These are phyloP conservation scores for Stomatorhinus ivindoensis DNA, from an alignment of 2,113 vertebrate species.

Conservation along the genomic window DNA sequence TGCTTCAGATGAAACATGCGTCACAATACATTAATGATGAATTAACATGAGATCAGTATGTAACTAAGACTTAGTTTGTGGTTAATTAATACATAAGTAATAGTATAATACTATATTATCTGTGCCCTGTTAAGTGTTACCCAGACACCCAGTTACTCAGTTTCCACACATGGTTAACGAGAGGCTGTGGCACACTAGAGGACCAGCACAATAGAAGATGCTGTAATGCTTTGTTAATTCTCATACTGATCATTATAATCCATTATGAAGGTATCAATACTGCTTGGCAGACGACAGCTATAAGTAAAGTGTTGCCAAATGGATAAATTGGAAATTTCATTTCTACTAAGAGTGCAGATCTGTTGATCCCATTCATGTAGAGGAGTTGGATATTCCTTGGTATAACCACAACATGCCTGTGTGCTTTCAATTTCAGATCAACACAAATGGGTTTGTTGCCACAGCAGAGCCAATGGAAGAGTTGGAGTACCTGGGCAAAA, in stretches of 20 bases:
- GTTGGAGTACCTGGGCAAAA: constrained; percentile 65
- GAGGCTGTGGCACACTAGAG: too few relatives aligned
- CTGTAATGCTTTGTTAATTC: neutral
- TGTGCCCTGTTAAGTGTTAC: too few relatives aligned
- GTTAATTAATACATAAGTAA: too few relatives aligned
- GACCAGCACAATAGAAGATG: neutral
- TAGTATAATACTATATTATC: too few relatives aligned
- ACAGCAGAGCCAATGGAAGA: constrained; percentile 53
- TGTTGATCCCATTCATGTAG: constrained; percentile 16
- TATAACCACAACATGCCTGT: neutral
- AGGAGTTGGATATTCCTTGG: neutral
- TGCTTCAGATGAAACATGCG: too few relatives aligned
- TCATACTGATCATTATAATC: neutral
- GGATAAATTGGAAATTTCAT: neutral
- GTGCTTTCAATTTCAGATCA: constrained; percentile 57
- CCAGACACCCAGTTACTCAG: too few relatives aligned
- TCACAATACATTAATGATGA: too few relatives aligned
- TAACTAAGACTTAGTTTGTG: too few relatives aligned
- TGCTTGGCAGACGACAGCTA: neutral
- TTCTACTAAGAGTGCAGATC: neutral
- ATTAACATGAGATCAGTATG: too few relatives aligned
- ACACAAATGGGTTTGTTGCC: constrained; percentile 81
- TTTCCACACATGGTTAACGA: too few relatives aligned
- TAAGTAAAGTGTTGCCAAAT: neutral
- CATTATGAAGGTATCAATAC: neutral